phyloP scores from a whole-genome alignment of 2,797 vertebrate genomes.

The Heterohyrax brucei region DNA sequence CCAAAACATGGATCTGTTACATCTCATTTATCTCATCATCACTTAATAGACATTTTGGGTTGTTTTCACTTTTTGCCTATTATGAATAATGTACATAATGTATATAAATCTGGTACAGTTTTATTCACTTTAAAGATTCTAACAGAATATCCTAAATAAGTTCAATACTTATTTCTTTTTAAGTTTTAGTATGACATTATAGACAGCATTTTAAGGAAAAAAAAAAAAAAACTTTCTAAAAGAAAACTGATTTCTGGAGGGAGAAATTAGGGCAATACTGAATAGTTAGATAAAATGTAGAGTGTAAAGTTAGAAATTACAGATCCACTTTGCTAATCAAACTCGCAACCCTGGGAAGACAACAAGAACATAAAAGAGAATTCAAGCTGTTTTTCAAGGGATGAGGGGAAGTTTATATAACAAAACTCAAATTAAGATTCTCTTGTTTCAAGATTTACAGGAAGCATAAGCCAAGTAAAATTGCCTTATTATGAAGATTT shows the following conservation, averaged over 20 bases:
- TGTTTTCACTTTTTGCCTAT: conserved; percentile 36
- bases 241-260: conserved; percentile 72
- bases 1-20: neutral
- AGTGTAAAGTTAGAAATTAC: conserved; percentile 82
- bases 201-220: conserved; percentile 32
- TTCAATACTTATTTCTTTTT: neutral
- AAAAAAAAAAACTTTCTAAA: conserved; percentile 69
- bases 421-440: conserved; percentile 80
- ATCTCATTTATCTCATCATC: conserved; percentile 38
- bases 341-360: conserved; percentile 78
- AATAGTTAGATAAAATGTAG: conserved; percentile 74
- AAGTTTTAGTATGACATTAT: conserved; percentile 62
- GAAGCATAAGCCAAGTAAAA: conserved; percentile 85
- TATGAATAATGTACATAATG: neutral
- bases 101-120: conserved; percentile 28
- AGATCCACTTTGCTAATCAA: conserved; percentile 80
- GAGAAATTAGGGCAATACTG: conserved; percentile 74
- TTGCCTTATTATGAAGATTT: conserved; percentile 82
- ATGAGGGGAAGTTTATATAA: conserved; percentile 74
- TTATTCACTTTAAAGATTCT: conserved; percentile 67
- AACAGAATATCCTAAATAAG: conserved; percentile 47
- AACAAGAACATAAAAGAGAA: conserved; percentile 83
- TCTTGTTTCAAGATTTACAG: conserved; percentile 83
- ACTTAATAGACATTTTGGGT: conserved; percentile 1
- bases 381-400: conserved; percentile 81